Evolutionary conservation across 1,140 invertebrate species (phyloP).

Genomic region (Apis laboriosa): DNA sequence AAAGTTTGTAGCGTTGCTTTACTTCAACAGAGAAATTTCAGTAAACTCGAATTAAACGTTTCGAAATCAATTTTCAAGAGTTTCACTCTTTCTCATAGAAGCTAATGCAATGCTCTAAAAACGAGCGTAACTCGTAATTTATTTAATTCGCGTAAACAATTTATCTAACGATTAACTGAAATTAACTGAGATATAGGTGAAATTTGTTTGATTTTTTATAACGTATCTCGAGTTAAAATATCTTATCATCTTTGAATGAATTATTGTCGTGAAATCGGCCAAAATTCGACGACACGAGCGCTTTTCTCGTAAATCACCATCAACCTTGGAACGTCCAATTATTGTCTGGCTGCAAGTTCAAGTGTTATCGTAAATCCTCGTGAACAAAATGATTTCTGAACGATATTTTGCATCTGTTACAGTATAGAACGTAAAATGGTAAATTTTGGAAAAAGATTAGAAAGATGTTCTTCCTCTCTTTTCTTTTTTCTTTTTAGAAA

Average conservation of each 20-base stretch:
- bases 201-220: background rate
- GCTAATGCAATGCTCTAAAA: background rate
- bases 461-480: too few relatives aligned
- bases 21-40: background rate
- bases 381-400: slow-evolving; percentile 6
- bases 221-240: background rate
- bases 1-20: too few relatives aligned
- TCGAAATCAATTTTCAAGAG: too few relatives aligned
- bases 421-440: background rate
- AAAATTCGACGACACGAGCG: slow-evolving; percentile 12
- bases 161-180: background rate
- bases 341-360: slow-evolving; percentile 25
- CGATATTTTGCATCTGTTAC: background rate
- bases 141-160: background rate
- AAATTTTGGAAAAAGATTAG: background rate
- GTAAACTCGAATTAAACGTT: background rate
- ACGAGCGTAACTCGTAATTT: background rate
- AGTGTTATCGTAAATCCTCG: slow-evolving; percentile 49
- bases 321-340: slow-evolving; percentile 34
- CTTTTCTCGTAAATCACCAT: slow-evolving; percentile 43
- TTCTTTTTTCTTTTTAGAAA: background rate
- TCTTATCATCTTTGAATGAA: background rate
- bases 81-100: too few relatives aligned
- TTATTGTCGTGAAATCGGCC: slow-evolving; percentile 3
- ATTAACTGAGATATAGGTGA: background rate